Evolutionary conservation across 2,888 invertebrate species (phyloP).

Genomic region (Parasteatoda lunata): DNA sequence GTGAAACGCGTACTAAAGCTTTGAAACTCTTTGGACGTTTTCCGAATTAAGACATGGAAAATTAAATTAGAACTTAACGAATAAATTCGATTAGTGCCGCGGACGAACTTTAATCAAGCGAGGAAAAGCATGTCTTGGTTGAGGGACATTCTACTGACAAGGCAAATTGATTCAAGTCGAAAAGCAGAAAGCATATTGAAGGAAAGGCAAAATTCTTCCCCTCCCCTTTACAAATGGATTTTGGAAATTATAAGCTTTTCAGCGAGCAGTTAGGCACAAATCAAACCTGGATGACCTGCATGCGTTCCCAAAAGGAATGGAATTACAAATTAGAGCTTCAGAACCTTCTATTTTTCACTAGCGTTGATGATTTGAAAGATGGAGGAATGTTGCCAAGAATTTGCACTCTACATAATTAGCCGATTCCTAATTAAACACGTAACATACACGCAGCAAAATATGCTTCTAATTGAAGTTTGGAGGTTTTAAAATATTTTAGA

Average conservation of each 20-base stretch:
- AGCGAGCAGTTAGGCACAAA: neutral
- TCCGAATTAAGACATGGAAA: conserved; percentile 63
- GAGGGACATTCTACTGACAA: conserved; percentile 47
- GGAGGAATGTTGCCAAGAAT: neutral
- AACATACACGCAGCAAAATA: neutral
- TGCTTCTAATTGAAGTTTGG: too few relatives aligned
- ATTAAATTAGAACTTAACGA: conserved; percentile 65
- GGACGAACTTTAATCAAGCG: conserved; percentile 58
- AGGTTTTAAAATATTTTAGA: too few relatives aligned
- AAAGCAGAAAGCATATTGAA: conserved; percentile 20
- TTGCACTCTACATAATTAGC: neutral
- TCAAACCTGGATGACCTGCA: neutral
- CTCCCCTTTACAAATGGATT: neutral
- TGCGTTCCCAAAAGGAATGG: neutral
- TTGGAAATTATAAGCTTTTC: neutral
- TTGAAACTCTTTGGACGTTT: conserved; percentile 63
- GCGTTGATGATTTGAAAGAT: neutral
- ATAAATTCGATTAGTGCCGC: conserved; percentile 56
- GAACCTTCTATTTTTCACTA: neutral
- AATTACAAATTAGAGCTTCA: neutral
- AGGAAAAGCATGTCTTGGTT: conserved; percentile 44
- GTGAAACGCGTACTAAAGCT: conserved; percentile 18
- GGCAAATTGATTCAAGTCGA: conserved; percentile 56
- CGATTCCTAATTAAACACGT: neutral
- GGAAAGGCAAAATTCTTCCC: neutral